phyloP scores from a whole-genome alignment of 1,140 invertebrate genomes.

The Anthonomus grandis region DNA sequence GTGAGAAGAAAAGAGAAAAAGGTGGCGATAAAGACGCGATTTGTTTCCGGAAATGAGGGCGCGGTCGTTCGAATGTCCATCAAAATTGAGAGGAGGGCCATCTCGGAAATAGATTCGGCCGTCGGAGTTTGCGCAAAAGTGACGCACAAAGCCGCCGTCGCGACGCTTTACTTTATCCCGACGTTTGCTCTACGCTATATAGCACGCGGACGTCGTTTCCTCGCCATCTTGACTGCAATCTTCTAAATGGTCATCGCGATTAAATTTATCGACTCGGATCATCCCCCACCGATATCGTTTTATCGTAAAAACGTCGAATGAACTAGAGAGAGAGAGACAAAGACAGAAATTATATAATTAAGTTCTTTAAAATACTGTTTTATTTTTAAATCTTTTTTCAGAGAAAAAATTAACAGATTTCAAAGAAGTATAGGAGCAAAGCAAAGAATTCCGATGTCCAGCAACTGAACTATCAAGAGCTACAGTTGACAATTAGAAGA shows the following conservation, averaged over 20 bases:
- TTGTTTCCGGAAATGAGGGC: constrained; percentile 46
- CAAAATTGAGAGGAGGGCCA: constrained; percentile 49
- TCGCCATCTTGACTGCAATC: constrained; percentile 46
- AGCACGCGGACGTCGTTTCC: constrained; percentile 17
- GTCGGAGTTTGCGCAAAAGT: too few relatives aligned
- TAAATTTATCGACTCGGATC: constrained; percentile 40
- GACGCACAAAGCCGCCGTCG: constrained; percentile 41
- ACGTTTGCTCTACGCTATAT: constrained; percentile 14
- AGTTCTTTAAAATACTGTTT: constrained; percentile 4
- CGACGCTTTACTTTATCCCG: constrained; percentile 37
- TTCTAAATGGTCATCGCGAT: constrained; percentile 46
- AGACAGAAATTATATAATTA: constrained; percentile 22
- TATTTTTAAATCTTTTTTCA: constrained; percentile 13
- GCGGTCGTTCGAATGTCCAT: constrained; percentile 48
- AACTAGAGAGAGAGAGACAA: too few relatives aligned
- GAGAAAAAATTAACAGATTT: neutral
- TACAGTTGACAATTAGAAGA: too few relatives aligned
- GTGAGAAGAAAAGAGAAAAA: constrained; percentile 14
- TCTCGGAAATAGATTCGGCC: constrained; percentile 40
- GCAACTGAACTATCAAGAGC: too few relatives aligned
- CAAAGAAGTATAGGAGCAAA: too few relatives aligned
- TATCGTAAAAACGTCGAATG: constrained; percentile 22
- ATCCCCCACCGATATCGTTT: constrained; percentile 27
- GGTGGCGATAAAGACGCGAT: constrained; percentile 39
- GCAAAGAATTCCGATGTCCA: too few relatives aligned